phyloP scores from a whole-genome alignment of 2,113 vertebrate genomes.

The Amphiprion percula region DNA sequence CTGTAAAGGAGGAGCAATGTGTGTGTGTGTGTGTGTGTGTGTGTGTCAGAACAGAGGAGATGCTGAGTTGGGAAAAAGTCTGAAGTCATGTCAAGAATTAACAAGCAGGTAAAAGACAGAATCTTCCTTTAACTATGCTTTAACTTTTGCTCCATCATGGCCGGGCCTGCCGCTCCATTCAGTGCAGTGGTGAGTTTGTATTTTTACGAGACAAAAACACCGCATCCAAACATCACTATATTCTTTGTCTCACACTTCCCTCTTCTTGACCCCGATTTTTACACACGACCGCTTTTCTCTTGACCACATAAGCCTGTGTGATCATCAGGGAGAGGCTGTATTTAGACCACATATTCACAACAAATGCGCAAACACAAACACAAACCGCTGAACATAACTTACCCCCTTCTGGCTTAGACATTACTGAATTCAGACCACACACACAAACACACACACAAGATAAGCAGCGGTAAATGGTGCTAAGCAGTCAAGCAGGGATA shows the following conservation, averaged over 20 bases:
- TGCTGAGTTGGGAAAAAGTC: conserved; percentile 58
- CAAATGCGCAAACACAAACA: conserved; percentile 58
- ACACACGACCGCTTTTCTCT: conserved; percentile 9
- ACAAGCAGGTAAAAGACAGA: conserved; percentile 51
- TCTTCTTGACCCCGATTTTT: conserved; percentile 39
- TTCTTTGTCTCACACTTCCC: conserved; percentile 10
- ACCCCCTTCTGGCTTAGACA: conserved; percentile 35
- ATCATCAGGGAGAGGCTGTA: conserved; percentile 38
- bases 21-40: conserved; percentile 12
- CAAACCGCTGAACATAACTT: conserved; percentile 46
- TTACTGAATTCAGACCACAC: conserved; percentile 38
- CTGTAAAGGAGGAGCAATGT: conserved; percentile 20
- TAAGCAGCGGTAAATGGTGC: conserved; percentile 78
- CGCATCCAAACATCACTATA: neutral
- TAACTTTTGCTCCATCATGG: neutral
- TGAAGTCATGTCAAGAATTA: conserved; percentile 57
- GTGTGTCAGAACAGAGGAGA: conserved; percentile 38
- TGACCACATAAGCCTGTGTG: conserved; percentile 39
- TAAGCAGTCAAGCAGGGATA: conserved; percentile 75
- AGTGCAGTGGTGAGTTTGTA: neutral
- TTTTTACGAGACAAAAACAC: neutral
- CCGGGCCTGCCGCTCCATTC: neutral
- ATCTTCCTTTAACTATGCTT: conserved; percentile 8
- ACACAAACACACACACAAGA: conserved; percentile 18
- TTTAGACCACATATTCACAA: conserved; percentile 56